Percentiles rank a stretch among this genome's conserved stretches.
Evolutionary conservation across 2,888 invertebrate species (phyloP).

Genomic region (Anarsia innoxiella): DNA sequence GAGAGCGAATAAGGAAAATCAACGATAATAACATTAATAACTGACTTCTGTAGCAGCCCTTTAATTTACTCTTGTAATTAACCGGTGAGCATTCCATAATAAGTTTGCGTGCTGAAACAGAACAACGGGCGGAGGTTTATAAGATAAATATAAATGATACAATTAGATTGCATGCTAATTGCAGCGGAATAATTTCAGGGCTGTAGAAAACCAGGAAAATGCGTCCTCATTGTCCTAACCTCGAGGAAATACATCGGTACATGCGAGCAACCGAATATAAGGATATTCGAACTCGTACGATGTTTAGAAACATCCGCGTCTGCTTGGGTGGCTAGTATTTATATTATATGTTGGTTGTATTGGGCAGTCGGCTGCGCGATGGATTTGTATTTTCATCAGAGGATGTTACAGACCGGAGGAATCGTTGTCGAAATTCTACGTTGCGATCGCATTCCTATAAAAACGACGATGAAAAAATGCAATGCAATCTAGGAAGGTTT

Average conservation of each 20-base stretch:
- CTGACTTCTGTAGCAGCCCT: no score
- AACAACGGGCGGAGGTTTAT: neutral
- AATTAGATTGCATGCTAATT: conserved; percentile 7
- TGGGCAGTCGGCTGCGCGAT: no score
- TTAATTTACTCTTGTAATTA: no score
- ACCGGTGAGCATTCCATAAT: no score
- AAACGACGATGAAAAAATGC: no score
- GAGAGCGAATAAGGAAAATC: no score
- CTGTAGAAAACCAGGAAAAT: conserved; percentile 56
- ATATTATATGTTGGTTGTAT: no score
- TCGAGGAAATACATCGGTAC: conserved; percentile 29
- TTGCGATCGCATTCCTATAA: neutral
- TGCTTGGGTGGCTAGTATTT: neutral
- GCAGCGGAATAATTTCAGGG: conserved; percentile 17
- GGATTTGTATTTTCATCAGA: conserved; percentile 4
- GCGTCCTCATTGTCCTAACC: conserved; percentile 35
- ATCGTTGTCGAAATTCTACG: conserved; percentile 2
- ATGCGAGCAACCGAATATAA: conserved; percentile 13
- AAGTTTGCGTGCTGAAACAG: neutral
- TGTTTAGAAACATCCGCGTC: conserved; percentile 32
- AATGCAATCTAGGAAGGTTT: no score
- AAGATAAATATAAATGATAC: conserved; percentile 7
- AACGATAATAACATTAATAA: no score
- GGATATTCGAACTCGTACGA: conserved; percentile 23
- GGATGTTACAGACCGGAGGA: conserved; percentile 3